Base-by-base conservation (phyloP, 2,797 vertebrate genomes). In the Menidia menidia region DNA sequence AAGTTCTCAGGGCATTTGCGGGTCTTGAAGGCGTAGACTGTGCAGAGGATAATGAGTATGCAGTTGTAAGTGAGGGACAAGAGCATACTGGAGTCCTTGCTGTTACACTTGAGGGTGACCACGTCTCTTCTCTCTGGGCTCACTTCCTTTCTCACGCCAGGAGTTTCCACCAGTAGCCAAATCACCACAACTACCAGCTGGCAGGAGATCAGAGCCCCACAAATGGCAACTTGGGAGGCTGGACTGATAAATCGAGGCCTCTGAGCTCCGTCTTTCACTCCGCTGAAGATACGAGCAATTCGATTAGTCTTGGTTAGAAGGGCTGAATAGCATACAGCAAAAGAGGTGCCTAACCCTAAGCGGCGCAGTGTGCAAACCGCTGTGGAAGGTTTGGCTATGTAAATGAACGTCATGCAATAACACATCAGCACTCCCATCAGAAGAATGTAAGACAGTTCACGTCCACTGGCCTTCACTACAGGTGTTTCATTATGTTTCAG, bases 1-100 rank as follows among this genome's bases (percentile, higher is more conserved):
- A 99, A 99, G 91, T 99, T 99, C 87, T 99, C 98, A 0, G 98
- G 98, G 83, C 98, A 99, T 92, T 99, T 99, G 70, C 97, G 93
- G 59, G 98, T 99, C 95, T 99, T 99, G 92, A 99, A 99, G 85
- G 98, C 98, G 0, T 99, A 99, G 83, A 99, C 95, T 3, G 98
- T 99, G 94, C 98, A 99, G 79, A 99, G 95, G 41, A 98, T 94
- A 3, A 99, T 99, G 83, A 99, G 96, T 71, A 99, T 89, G 85
- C 98, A 98, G 42, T 99, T 98, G 92, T 99, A 99, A 77, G 96
- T 97, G 75, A 99, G 95, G 0, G 98, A 99, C 90, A 98, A 80
- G 52, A 99, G 95, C 98, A 99, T 99, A 92, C 97, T 98, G 41
- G 97, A 96, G 79, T 99, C 98, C 0, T 95, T 95, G 85, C 96